phyloP scores from a whole-genome alignment of 2,888 invertebrate species.

The Bembecia ichneumoniformis region DNA sequence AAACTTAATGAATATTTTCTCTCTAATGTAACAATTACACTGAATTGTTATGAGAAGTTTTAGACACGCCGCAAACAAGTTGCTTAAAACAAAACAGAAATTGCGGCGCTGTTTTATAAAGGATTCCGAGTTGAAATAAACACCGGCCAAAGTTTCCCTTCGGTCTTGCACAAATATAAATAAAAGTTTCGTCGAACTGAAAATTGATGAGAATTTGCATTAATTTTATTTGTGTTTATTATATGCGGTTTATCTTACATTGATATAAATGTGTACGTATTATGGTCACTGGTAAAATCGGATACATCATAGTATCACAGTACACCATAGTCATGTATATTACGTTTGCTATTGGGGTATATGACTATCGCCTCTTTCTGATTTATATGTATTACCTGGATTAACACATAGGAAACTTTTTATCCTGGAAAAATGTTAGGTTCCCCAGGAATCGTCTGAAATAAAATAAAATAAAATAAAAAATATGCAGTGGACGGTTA shows the following conservation, averaged over 20 bases:
- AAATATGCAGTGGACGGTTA: no score
- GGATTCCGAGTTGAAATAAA: constrained; percentile 45
- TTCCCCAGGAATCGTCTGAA: no score
- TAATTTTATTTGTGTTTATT: neutral
- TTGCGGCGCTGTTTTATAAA: constrained; percentile 25
- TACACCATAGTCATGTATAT: no score
- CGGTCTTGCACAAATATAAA: constrained; percentile 37
- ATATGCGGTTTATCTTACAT: constrained; percentile 7
- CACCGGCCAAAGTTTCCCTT: constrained; percentile 37
- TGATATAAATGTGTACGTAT: no score
- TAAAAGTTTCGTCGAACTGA: constrained; percentile 37
- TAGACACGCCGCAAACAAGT: constrained; percentile 24
- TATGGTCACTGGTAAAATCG: no score
- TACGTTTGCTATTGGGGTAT: no score
- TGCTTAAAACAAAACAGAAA: constrained; percentile 33
- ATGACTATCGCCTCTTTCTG: no score
- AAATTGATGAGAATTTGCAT: constrained; percentile 36
- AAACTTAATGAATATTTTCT: constrained; percentile 11
- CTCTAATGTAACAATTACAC: constrained; percentile 13
- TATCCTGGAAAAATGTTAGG: no score
- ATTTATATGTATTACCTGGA: no score
- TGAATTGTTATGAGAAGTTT: constrained; percentile 23
- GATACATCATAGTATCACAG: no score
- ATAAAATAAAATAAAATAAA: no score
- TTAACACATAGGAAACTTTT: no score